These are phyloP conservation scores for Tinea pellionella DNA, from an alignment of 2,888 invertebrate genomes.

Conservation along the genomic window DNA sequence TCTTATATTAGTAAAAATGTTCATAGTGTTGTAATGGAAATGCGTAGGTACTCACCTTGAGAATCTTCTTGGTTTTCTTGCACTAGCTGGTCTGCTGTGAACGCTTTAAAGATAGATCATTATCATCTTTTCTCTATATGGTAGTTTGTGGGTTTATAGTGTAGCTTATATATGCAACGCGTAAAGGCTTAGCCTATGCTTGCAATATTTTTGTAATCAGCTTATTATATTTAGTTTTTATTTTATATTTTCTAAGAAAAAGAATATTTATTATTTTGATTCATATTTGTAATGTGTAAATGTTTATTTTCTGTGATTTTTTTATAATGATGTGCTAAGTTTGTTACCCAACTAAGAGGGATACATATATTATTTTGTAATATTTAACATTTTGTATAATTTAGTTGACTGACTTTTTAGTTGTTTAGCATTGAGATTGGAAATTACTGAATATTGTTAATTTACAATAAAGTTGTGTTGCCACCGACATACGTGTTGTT, in stretches of 20 bases:
- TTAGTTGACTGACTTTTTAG: conserved; percentile 18
- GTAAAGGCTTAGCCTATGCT: not conserved
- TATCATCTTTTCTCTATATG: not conserved
- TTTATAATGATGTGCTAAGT: not conserved
- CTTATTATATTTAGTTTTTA: not conserved
- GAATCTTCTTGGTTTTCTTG: not conserved
- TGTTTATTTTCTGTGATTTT: conserved; percentile 5
- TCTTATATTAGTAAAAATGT: too few relatives aligned
- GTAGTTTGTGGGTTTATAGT: not conserved
- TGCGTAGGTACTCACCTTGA: not conserved
- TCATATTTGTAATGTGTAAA: conserved; percentile 3
- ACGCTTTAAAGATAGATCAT: not conserved
- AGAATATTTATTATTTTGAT: conserved; percentile 8
- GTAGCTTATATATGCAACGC: not conserved
- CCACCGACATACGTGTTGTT: not conserved
- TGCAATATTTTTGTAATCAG: not conserved
- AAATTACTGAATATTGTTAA: conserved; percentile 15
- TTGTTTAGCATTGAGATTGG: conserved; percentile 13
- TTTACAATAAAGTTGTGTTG: conserved; percentile 20
- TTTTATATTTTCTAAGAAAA: not conserved
- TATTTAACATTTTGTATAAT: conserved; percentile 6
- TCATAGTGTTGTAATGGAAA: not conserved
- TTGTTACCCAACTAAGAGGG: not conserved
- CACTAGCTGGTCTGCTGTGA: too few relatives aligned
- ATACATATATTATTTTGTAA: conserved; percentile 2